A percentile compares a stretch with the other conserved stretches of the same genome.
Evolutionary conservation across 2,797 vertebrate genomes (phyloP).

Genomic region (Galago senegalensis): DNA sequence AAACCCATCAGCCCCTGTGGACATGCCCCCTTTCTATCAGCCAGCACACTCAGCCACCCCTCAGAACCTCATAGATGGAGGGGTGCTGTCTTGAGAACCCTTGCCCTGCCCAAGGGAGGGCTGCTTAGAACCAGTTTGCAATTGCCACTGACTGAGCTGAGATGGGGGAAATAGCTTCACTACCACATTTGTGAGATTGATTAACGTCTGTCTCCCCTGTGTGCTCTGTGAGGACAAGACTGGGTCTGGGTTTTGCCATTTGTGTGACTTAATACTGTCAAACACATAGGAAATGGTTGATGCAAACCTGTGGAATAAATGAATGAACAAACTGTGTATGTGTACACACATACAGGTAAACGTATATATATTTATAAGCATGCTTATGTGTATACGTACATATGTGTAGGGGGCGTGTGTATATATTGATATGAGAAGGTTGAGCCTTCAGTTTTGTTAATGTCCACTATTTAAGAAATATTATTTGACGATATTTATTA

Average conservation of each 20-base stretch:
- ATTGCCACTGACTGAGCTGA: neutral
- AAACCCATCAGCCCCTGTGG: neutral
- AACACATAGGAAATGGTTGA: neutral
- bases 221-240: neutral
- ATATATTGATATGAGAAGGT: neutral
- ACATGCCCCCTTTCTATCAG: neutral
- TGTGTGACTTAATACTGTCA: neutral
- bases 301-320: neutral
- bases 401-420: neutral
- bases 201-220: neutral
- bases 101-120: neutral
- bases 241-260: neutral
- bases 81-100: neutral
- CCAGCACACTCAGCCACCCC: neutral
- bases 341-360: neutral
- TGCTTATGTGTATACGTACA: too few relatives aligned
- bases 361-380: neutral
- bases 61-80: neutral
- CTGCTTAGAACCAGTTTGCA: neutral
- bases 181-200: neutral
- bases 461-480: neutral
- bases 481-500: neutral
- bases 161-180: neutral
- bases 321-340: neutral
- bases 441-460: neutral